These are phyloP conservation scores for Elanoides forficatus DNA, from an alignment of 2,113 vertebrate species.

Conservation along the genomic window DNA sequence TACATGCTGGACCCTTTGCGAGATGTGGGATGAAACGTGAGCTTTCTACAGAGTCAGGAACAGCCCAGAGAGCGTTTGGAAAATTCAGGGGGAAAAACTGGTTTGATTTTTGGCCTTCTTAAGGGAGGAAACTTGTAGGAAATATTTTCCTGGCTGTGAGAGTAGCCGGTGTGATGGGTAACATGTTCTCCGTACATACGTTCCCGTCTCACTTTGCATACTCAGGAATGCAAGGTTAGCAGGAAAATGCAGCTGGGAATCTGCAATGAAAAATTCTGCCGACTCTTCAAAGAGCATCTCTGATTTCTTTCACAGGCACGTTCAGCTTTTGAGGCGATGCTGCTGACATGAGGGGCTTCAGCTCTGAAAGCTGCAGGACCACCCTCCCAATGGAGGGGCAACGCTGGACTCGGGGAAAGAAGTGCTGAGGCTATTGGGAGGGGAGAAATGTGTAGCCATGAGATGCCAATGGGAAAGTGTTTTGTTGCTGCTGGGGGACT, in stretches of 20 bases:
- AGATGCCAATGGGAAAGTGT: neutral
- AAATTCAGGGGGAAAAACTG: slow-evolving; percentile 31
- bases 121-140: slow-evolving; percentile 39
- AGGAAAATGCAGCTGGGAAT: slow-evolving; percentile 59
- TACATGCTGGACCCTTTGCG: neutral
- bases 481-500: neutral
- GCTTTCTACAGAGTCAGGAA: neutral
- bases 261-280: slow-evolving; percentile 27
- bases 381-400: neutral
- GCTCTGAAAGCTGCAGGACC: neutral
- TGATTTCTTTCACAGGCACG: neutral
- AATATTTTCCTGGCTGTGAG: slow-evolving; percentile 60
- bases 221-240: slow-evolving; percentile 57
- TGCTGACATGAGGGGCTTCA: neutral
- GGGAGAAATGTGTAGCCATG: neutral
- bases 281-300: slow-evolving; percentile 54
- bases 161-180: neutral
- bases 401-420: neutral
- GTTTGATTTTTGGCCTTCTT: slow-evolving; percentile 20
- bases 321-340: neutral
- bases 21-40: neutral
- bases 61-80: neutral
- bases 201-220: slow-evolving; percentile 20
- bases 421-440: neutral
- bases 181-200: neutral